Base-by-base conservation (phyloP, 2,113 vertebrate genomes). In the Eurypyga helias region DNA sequence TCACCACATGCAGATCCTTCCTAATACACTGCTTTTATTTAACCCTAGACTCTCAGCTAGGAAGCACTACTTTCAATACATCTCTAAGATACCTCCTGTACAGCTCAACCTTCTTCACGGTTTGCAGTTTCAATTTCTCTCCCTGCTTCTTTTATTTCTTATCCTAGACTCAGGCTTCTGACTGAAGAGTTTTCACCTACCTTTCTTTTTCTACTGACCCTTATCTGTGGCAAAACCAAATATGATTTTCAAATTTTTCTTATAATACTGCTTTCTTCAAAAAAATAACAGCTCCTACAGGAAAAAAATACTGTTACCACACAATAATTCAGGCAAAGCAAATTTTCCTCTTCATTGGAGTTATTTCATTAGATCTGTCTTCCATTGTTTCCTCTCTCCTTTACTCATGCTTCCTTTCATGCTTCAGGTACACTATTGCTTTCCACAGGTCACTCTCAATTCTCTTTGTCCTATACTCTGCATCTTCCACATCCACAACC, bases 381-480 rank as follows among this genome's bases (percentile, higher is more conserved):
- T 86, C 11, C 7, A 1, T 17, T 58, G 6, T 38, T 72, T 81
- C 12, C 14, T 57, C 9, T 77, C 31, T 43, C 12, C 48, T 36
- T 19, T 55, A 51, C 10, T n/a, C 33, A 36, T 1, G 0, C 2
- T 31, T 60, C 8, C 8, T 3, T n/a, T n/a, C n/a, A n/a, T n/a
- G n/a, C n/a, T n/a, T n/a, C 2, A 13, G 9, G 9, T 41, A 41
- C 5, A 34, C 2, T 45, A 24, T 54, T 66, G 5, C 5, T 88
- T 58, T 79, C 15, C 6, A 7, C 14, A 66, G 13, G 4, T 29
- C 36, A 52, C 29, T 65, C 17, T 36, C 17, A 23, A 1, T 31
- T 73, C 10, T 41, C 9, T 67, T 70, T 76, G 25, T 36, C 6
- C 23, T 34, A 41, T 11, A 67, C 2, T 24, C 28, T 24, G 8